A percentile compares a stretch with the other conserved stretches of the same genome.
These are phyloP conservation scores for Arrhopalites spinosus DNA, from an alignment of 2,888 invertebrate species.

Conservation along the genomic window DNA sequence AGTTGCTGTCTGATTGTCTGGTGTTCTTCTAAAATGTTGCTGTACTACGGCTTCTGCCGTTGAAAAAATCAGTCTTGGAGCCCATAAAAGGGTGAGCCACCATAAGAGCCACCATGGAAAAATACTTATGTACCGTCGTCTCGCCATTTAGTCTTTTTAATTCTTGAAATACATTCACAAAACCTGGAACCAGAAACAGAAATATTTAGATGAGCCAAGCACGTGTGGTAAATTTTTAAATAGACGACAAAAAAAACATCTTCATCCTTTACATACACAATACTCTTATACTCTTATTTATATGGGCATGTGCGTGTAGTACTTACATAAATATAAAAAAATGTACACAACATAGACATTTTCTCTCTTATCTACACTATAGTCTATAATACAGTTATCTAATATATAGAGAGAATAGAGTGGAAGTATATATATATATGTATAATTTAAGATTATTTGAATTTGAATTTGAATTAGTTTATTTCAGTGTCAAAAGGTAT, in stretches of 20 bases:
- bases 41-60: slow-evolving; percentile 58
- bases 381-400: no score
- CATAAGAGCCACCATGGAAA: slow-evolving; percentile 42
- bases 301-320: no score
- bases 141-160: slow-evolving; percentile 20
- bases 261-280: background rate
- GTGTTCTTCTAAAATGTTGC: slow-evolving; percentile 90
- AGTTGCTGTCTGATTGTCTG: slow-evolving; percentile 86
- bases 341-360: no score
- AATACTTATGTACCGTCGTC: slow-evolving; percentile 33
- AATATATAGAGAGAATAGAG: background rate
- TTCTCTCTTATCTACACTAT: no score
- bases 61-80: slow-evolving; percentile 40
- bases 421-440: background rate
- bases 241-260: background rate
- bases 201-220: slow-evolving; percentile 26
- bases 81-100: slow-evolving; percentile 43
- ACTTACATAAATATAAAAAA: no score
- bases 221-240: slow-evolving; percentile 16
- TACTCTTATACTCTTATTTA: background rate
- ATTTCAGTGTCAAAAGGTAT: no score
- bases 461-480: no score
- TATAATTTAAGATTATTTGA: no score
- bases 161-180: slow-evolving; percentile 23
- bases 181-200: slow-evolving; percentile 21